Evolutionary conservation across 2,113 vertebrate genomes (phyloP), one percentile per base, ranked within the genome.

Genomic region (Australoheros scitulus): DNA sequence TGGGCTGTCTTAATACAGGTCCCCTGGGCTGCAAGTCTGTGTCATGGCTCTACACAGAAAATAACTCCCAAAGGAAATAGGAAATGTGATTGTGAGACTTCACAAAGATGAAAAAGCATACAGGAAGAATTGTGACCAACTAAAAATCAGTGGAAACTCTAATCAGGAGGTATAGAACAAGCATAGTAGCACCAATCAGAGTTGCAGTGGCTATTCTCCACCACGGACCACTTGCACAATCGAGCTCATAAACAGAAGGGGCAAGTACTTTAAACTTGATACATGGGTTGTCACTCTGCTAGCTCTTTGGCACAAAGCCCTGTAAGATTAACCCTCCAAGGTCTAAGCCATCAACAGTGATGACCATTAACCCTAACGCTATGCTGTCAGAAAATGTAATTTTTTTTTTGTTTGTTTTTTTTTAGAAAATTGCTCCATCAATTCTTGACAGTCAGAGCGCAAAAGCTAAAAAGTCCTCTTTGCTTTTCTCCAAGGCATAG

Each of bases 11-110:
- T 72, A 34, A 72, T 34, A 55, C 68, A 9, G 68, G 47, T 4
- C 15, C 64, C 41, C 64, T 29, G 64, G 14, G 64, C 64, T 50
- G 41, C 41, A 68, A 26, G 38, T 20, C 68, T 55, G 26, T 52
- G 47, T 5, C 68, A 0, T 72, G 26, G 6, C 47, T n/a, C 68
- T 52, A 17, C 26, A 34, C 34, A 55, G 26, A 72, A 72, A 72
- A 50, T 55, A 72, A 72, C 26, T 55, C 18, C 68, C 43, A 29
- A 72, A 34, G 68, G 47, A 55, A 72, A 72, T 34, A 3, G 47
- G 55, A 55, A 72, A 72, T 72, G 3, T 72, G 68, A 72, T 55
- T 72, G 7, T 72, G 47, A 34, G 68, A 72, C 68, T 72, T 72
- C 47, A 72, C 3, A 55, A 55, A 55, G 68, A 32, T 55, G 26